Conservation (phyloP, 2,888 invertebrate species). For the Gisinianus flammeolus region DNA sequence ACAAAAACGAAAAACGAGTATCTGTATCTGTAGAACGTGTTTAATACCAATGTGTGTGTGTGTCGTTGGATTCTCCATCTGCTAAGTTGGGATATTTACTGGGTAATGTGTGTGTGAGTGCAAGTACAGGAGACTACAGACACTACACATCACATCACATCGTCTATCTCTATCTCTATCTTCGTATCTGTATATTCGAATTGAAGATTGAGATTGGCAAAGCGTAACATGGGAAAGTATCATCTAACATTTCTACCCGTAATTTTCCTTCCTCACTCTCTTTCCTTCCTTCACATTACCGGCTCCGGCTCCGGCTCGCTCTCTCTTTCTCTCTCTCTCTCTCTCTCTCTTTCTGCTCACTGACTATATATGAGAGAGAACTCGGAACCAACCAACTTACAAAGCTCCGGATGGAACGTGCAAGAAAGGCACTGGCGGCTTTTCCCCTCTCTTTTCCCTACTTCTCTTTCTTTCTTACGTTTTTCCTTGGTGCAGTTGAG, state of each 20-base stretch:
- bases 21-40: too few relatives aligned
- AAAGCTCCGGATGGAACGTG: conserved; percentile 26
- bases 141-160: not conserved
- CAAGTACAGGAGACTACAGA: not conserved
- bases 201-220: not conserved
- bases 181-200: not conserved
- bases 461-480: not conserved
- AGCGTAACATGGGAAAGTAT: conserved; percentile 14
- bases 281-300: conserved; percentile 14
- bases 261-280: conserved; percentile 18
- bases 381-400: not conserved
- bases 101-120: not conserved
- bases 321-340: not conserved
- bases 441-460: not conserved
- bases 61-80: not conserved
- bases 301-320: too few relatives aligned
- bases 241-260: conserved; percentile 13
- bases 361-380: not conserved
- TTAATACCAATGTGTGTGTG: too few relatives aligned
- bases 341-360: not conserved
- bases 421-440: not conserved
- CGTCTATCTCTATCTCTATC: not conserved
- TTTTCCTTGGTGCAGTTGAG: not conserved
- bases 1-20: too few relatives aligned
- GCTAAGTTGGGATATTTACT: not conserved